phyloP scores from a whole-genome alignment of 2,797 vertebrate species.

The Echeneis naucrates region DNA sequence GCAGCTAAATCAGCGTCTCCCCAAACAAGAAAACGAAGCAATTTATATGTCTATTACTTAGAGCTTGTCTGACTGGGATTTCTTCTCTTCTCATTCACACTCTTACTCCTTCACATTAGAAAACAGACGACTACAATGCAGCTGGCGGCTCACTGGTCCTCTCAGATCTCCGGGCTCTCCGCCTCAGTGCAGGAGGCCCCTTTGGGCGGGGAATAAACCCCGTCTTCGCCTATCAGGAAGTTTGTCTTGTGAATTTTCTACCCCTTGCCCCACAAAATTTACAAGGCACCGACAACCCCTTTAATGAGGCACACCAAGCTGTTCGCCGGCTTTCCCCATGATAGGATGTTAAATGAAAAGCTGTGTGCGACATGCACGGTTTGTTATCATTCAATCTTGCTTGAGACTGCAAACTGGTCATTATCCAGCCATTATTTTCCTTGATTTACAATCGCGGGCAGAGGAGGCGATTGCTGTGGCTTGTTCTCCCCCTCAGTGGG shows the following conservation, averaged over 20 bases:
- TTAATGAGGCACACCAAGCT: slow-evolving; percentile 98
- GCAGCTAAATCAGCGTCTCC: slow-evolving; percentile 99
- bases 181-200: slow-evolving; percentile 79
- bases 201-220: slow-evolving; percentile 89
- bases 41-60: slow-evolving; percentile 87
- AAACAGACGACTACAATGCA: slow-evolving; percentile 87
- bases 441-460: slow-evolving; percentile 94
- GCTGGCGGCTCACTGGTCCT: slow-evolving; percentile 78
- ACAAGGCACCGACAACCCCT: slow-evolving; percentile 92
- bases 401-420: slow-evolving; percentile 97
- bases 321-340: slow-evolving; percentile 90
- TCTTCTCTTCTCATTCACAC: slow-evolving; percentile 72
- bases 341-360: slow-evolving; percentile 99
- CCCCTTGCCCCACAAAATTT: slow-evolving; percentile 84
- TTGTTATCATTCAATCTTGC: slow-evolving; percentile 99
- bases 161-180: slow-evolving; percentile 67
- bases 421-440: slow-evolving; percentile 98
- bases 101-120: slow-evolving; percentile 81
- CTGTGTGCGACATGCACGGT: slow-evolving; percentile 90
- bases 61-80: slow-evolving; percentile 83
- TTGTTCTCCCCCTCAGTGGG: slow-evolving; percentile 91
- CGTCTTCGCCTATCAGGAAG: slow-evolving; percentile 89
- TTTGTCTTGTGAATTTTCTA: slow-evolving; percentile 93
- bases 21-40: slow-evolving; percentile 90
- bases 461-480: slow-evolving; percentile 90